These are phyloP conservation scores for Taxidea taxus DNA, from an alignment of 2,113 vertebrate genomes.

Conservation along the genomic window DNA sequence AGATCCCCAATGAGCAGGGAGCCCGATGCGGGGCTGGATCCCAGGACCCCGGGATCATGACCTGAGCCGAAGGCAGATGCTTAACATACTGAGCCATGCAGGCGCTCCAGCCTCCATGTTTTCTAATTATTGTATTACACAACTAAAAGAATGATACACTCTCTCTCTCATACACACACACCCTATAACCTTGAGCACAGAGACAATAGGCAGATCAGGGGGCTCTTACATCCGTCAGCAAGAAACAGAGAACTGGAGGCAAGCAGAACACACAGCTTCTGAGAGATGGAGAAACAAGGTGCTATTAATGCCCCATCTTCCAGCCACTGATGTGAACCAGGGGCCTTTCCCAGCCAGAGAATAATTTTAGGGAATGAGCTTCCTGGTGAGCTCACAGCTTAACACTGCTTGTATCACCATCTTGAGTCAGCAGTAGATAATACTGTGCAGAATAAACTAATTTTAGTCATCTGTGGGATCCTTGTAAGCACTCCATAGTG, in stretches of 20 bases:
- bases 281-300: conserved; percentile 12
- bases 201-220: not conserved
- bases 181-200: not conserved
- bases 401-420: conserved; percentile 79
- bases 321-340: conserved; percentile 55
- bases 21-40: no score
- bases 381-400: conserved; percentile 79
- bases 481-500: conserved; percentile 56
- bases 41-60: no score
- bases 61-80: no score
- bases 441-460: conserved; percentile 68
- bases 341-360: conserved; percentile 78
- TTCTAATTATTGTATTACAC: not conserved
- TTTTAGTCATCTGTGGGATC: conserved; percentile 72
- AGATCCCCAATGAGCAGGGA: no score
- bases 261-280: not conserved
- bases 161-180: not conserved
- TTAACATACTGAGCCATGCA: no score
- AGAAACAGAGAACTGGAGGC: not conserved
- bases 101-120: not conserved
- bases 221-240: not conserved
- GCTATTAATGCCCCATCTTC: conserved; percentile 75
- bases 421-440: conserved; percentile 82
- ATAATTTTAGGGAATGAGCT: conserved; percentile 81
- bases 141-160: not conserved